Base-by-base conservation (phyloP, 2,888 invertebrate genomes). In the Unio pictorum region DNA sequence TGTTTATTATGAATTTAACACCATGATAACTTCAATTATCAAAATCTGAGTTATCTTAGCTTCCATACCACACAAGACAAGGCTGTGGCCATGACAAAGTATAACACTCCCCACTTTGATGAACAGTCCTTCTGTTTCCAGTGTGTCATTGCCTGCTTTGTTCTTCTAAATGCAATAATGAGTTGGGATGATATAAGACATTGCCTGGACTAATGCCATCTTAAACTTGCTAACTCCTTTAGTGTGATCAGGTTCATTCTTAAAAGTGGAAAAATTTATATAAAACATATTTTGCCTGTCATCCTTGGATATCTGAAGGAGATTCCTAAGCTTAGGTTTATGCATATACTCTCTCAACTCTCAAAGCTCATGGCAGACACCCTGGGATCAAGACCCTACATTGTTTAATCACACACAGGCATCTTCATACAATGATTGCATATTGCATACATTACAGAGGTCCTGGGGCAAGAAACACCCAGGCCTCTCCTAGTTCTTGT, bases 161-260 rank as follows among this genome's bases (percentile, higher is more conserved):
- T 63, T 59, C 5, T 71, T 66, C 18, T 71, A 34, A 18, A 61
- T 58, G 6, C 55, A 34, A 23, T 65, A 15, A 18, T 66, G 28
- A 28, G 73, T 68, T 57, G 30, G 64, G 54, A 28, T 34, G 15
- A 74, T 57, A 7, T 61, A 64, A 18, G 18, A 55, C 18, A 71
- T 71, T 55, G 71, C 61, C 18, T 58, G 62, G 8, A 64, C 65
- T 8, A 70, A 28, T 11, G 67, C 61, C 45, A 45, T 45, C 45
- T 28, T 54, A 71, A 67, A 55, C 57, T 65, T n/a, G 62, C 68
- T 26, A 64, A 66, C 55, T 73, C 61, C 58, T 68, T 68, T 1
- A 73, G 60, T 26, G 68, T 56, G 17, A 73, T 23, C 23, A 23
- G 23, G 23, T 23, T 23, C 23, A 23, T 23, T 23, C 23, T 23